Percentiles rank a stretch among this genome's conserved stretches.
phyloP scores from a whole-genome alignment of 2,113 vertebrate species.

The Dolichotis patagonum region DNA sequence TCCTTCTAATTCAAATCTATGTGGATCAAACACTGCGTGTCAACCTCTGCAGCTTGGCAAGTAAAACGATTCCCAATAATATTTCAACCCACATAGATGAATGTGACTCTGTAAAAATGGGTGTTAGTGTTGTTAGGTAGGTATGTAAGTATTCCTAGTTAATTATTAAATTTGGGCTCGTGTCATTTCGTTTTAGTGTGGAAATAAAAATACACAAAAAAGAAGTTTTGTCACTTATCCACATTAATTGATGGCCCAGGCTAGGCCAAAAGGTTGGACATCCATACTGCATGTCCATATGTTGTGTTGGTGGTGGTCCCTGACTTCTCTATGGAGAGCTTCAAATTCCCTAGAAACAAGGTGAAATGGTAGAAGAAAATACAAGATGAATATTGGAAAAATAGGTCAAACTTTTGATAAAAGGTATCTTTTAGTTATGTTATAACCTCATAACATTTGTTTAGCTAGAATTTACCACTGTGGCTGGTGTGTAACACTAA shows the following conservation, averaged over 20 bases:
- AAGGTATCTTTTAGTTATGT: not conserved
- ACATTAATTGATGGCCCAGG: not conserved
- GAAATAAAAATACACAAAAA: not conserved
- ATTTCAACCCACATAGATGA: not conserved
- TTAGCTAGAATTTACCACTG: not conserved
- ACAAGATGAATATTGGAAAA: not conserved
- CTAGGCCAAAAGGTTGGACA: not conserved
- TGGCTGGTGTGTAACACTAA: not conserved
- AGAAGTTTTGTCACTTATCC: not conserved
- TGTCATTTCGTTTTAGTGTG: not conserved
- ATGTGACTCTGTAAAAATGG: not conserved
- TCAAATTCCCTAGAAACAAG: constrained; percentile 36
- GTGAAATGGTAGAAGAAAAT: constrained; percentile 16
- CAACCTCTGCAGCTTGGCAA: not conserved
- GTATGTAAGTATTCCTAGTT: not conserved
- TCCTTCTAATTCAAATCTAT: no score
- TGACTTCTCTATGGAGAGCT: not conserved
- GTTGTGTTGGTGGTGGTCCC: not conserved
- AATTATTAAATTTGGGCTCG: not conserved
- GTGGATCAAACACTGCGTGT: not conserved
- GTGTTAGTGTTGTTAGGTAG: not conserved
- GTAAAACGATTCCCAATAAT: not conserved
- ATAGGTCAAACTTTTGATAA: not conserved
- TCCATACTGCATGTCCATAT: not conserved
- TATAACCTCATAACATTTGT: not conserved